phyloP scores from a whole-genome alignment of 37 sponge, comb jelly and placozoan genomes.

The Diacarnus erythraeanus region DNA sequence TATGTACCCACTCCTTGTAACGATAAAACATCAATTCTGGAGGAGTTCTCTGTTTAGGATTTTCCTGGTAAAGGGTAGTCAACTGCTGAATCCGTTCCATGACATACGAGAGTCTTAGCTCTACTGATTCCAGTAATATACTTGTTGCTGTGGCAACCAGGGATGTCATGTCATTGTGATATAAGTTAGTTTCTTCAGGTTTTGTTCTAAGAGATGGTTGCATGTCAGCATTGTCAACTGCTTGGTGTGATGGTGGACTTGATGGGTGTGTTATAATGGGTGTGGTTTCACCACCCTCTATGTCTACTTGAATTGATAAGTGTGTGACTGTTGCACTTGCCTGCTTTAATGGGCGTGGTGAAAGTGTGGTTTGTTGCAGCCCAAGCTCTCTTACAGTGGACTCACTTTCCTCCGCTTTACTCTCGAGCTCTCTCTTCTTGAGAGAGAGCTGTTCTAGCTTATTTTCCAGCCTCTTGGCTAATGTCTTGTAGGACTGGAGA shows the following conservation, averaged over 20 bases:
- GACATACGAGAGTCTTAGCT: conserved; percentile 26
- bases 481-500: conserved; percentile 17
- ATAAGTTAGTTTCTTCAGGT: not conserved
- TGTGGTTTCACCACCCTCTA: not conserved
- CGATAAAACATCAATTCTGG: conserved; percentile 25
- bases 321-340: no score
- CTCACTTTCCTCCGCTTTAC: conserved; percentile 10
- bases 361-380: no score
- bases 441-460: conserved; percentile 22
- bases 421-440: conserved; percentile 3
- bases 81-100: conserved; percentile 12
- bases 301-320: not conserved
- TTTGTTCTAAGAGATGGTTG: not conserved
- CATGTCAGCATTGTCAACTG: not conserved
- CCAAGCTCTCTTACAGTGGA: not conserved
- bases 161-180: conserved; percentile 2
- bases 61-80: conserved; percentile 2
- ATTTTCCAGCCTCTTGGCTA: conserved; percentile 1
- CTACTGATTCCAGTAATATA: conserved; percentile 28
- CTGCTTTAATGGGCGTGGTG: no score
- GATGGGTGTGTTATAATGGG: not conserved
- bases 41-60: conserved; percentile 21
- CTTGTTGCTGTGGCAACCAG: conserved; percentile 38
- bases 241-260: not conserved
- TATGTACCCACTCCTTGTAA: conserved; percentile 54